Evolutionary conservation across 1,140 invertebrate species (phyloP).

Genomic region (Drosophila arizonae): DNA sequence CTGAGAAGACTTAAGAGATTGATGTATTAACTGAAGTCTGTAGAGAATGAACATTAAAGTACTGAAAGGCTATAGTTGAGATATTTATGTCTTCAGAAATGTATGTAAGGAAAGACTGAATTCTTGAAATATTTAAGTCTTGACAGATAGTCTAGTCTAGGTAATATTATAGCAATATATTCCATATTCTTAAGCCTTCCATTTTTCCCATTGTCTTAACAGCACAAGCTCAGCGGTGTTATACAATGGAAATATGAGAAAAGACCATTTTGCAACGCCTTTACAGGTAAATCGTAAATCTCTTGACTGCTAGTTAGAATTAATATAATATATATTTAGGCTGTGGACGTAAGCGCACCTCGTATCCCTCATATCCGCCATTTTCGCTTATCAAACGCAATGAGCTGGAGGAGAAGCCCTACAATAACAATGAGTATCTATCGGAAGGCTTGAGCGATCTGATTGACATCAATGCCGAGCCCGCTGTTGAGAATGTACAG

Average conservation of each 20-base stretch:
- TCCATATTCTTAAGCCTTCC: neutral
- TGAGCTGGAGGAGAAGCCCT: constrained; percentile 69
- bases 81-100: too few relatives aligned
- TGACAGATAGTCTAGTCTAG: too few relatives aligned
- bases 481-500: constrained; percentile 88
- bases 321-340: constrained; percentile 82
- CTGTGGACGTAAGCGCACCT: constrained; percentile 87
- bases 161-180: neutral
- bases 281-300: constrained; percentile 84
- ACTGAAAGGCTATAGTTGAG: too few relatives aligned
- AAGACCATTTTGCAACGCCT: constrained; percentile 89
- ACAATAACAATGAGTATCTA: constrained; percentile 70
- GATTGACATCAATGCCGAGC: constrained; percentile 87
- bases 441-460: constrained; percentile 86
- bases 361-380: constrained; percentile 83
- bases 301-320: too few relatives aligned
- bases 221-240: constrained; percentile 78
- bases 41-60: too few relatives aligned
- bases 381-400: constrained; percentile 72
- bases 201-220: neutral
- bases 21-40: too few relatives aligned
- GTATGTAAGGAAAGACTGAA: too few relatives aligned
- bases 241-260: constrained; percentile 84
- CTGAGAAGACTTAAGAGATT: too few relatives aligned
- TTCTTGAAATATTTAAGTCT: too few relatives aligned